Percentiles rank a stretch among this genome's conserved stretches.
phyloP scores from a whole-genome alignment of 35 echinoderm and acorn worm genomes.

The Acanthaster planci region DNA sequence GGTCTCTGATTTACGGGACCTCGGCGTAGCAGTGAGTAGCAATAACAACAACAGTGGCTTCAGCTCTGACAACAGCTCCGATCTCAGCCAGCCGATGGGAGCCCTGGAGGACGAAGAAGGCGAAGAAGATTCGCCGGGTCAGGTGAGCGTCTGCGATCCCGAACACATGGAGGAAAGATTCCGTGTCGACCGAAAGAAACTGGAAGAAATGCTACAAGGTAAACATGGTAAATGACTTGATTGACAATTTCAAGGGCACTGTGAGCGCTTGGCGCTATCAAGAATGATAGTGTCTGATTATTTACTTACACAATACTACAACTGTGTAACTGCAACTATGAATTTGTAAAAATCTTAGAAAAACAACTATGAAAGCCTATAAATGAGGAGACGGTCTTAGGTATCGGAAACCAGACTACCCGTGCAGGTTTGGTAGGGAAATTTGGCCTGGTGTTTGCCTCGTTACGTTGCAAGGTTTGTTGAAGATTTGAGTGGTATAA shows the following conservation, averaged over 20 bases:
- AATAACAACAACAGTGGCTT: conserved; percentile 30
- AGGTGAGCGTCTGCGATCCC: conserved; percentile 44
- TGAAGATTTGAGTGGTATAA: too few relatives aligned
- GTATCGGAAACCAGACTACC: conserved; percentile 7
- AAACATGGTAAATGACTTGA: conserved; percentile 12
- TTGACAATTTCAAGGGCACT: too few relatives aligned
- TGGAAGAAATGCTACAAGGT: conserved; percentile 88
- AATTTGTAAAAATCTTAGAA: too few relatives aligned
- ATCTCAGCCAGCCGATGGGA: background rate
- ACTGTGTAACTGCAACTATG: too few relatives aligned
- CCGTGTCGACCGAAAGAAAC: conserved; percentile 94
- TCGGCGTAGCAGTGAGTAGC: background rate
- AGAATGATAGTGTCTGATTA: too few relatives aligned
- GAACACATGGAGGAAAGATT: conserved; percentile 86
- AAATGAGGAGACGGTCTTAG: background rate
- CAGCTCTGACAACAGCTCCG: background rate
- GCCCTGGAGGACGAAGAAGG: background rate
- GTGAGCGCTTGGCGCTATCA: too few relatives aligned
- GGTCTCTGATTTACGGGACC: conserved; percentile 24
- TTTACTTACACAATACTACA: too few relatives aligned
- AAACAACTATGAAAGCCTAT: too few relatives aligned
- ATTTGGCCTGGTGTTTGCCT: background rate
- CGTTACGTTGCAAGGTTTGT: background rate
- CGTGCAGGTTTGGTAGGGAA: background rate
- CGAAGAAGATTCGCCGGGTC: conserved; percentile 1